Percentiles rank a stretch among this genome's conserved stretches.
Evolutionary conservation across 2,888 invertebrate species (phyloP).

Genomic region (Folsomia manolachei): DNA sequence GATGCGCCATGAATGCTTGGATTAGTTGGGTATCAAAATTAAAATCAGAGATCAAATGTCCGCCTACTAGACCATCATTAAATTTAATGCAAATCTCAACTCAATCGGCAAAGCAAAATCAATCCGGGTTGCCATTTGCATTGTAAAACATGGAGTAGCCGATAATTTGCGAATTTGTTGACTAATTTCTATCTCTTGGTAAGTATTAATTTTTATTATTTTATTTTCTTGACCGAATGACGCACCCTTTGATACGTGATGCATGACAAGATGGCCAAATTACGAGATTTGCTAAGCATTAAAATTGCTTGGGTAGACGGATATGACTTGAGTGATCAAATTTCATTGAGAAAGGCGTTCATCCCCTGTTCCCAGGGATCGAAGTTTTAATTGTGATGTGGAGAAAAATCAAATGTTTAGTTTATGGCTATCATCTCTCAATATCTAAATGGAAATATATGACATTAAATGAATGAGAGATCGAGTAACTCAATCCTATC

Average conservation of each 20-base stretch:
- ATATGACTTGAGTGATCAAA: too few species aligned
- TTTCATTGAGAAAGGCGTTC: not conserved
- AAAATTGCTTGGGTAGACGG: not conserved
- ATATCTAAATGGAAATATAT: not conserved
- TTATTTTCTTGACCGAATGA: not conserved
- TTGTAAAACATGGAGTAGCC: too few species aligned
- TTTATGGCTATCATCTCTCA: not conserved
- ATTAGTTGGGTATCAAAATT: not conserved
- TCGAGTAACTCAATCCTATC: too few species aligned
- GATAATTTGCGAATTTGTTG: not conserved
- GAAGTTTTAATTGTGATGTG: not conserved
- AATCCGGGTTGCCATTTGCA: not conserved
- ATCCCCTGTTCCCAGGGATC: not conserved
- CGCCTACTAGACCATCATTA: not conserved
- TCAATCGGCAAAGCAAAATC: not conserved
- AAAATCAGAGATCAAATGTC: not conserved
- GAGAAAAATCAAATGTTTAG: not conserved
- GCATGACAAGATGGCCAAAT: not conserved
- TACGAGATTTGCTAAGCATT: not conserved
- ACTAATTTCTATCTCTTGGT: not conserved
- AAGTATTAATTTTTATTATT: too few species aligned
- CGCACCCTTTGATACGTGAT: not conserved
- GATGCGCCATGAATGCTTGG: too few species aligned
- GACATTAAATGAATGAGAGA: too few species aligned
- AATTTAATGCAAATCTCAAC: not conserved